phyloP scores from a whole-genome alignment of 1,140 invertebrate species.

The Danaus melanippus region DNA sequence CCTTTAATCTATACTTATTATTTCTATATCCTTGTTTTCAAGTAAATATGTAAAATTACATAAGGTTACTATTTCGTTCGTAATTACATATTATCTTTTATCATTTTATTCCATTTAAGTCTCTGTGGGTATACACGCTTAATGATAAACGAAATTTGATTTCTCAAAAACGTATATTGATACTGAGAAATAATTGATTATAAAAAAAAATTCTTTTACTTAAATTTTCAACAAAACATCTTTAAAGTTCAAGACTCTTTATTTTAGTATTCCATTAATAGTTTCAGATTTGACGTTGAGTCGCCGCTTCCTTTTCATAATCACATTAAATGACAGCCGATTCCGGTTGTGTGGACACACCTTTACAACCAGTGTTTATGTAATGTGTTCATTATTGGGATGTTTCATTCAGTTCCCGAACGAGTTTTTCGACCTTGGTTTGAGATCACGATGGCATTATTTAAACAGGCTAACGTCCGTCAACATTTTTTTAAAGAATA shows the following conservation, averaged over 20 bases:
- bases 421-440: conserved; percentile 30
- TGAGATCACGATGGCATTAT: too few species aligned
- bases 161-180: too few species aligned
- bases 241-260: conserved; percentile 12
- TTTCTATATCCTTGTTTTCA: too few species aligned
- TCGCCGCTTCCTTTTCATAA: conserved; percentile 44
- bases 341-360: conserved; percentile 31
- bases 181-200: not conserved
- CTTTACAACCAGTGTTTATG: conserved; percentile 24
- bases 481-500: too few species aligned
- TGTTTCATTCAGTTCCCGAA: conserved; percentile 25
- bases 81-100: too few species aligned
- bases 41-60: too few species aligned
- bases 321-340: conserved; percentile 36
- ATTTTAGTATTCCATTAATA: conserved; percentile 20
- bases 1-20: too few species aligned
- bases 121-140: too few species aligned
- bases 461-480: too few species aligned
- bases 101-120: too few species aligned
- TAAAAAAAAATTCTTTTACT: not conserved
- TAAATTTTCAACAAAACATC: conserved; percentile 2
- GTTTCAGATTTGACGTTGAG: conserved; percentile 28
- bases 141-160: too few species aligned
- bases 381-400: conserved; percentile 19
- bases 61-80: too few species aligned